A percentile compares a stretch with the other conserved stretches of the same genome.
Conservation (phyloP, 2,797 vertebrate genomes). For the Rhadinocentrus ornatus region DNA sequence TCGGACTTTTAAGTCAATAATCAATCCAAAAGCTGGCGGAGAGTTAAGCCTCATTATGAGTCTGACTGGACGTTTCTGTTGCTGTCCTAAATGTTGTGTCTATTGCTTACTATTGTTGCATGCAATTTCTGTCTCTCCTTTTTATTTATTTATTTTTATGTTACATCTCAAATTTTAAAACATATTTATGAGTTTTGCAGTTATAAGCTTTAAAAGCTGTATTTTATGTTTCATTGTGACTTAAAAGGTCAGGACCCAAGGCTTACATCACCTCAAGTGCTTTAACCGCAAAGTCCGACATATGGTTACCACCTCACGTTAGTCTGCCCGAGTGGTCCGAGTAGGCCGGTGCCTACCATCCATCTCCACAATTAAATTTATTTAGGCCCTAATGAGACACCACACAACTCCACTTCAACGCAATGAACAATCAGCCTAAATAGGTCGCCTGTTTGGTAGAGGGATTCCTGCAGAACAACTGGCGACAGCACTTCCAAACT, state of each 20-base stretch:
- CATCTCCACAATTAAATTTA: slow-evolving; percentile 34
- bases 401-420: slow-evolving; percentile 51
- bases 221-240: not conserved
- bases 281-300: not conserved
- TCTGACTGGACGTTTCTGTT: not conserved
- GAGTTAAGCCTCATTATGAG: not conserved
- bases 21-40: not conserved
- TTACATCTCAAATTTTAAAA: not conserved
- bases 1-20: not conserved
- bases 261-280: not conserved
- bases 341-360: slow-evolving; percentile 22
- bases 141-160: not conserved
- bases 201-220: not conserved
- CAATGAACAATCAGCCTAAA: slow-evolving; percentile 46
- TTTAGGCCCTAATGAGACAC: slow-evolving; percentile 65
- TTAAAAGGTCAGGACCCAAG: not conserved
- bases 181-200: not conserved
- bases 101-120: not conserved
- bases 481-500: slow-evolving; percentile 23
- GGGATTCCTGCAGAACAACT: slow-evolving; percentile 47
- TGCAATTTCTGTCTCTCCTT: not conserved
- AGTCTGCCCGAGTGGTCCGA: slow-evolving; percentile 12
- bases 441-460: slow-evolving; percentile 31
- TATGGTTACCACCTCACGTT: not conserved
- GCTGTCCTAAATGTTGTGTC: not conserved